Evolutionary conservation across 2,888 invertebrate species (phyloP).

Genomic region (Teleiodes luculella): DNA sequence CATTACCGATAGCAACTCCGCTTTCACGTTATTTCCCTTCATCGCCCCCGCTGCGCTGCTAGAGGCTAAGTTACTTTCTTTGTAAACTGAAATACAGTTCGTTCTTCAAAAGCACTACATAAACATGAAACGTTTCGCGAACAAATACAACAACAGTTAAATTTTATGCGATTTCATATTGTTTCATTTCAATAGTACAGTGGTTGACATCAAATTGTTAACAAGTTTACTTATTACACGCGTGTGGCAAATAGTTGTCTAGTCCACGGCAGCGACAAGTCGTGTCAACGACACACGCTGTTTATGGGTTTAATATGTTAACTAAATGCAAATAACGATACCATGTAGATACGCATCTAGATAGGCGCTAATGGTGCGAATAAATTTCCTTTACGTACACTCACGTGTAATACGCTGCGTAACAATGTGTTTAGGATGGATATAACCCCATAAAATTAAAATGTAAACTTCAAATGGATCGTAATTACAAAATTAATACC

Average conservation of each 20-base stretch:
- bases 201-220: slow-evolving; percentile 16
- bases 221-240: slow-evolving; percentile 28
- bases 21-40: slow-evolving; percentile 3
- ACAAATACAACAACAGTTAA: background rate
- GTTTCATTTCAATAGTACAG: slow-evolving; percentile 5
- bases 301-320: slow-evolving; percentile 65
- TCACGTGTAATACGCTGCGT: slow-evolving; percentile 2
- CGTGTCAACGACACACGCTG: slow-evolving; percentile 49
- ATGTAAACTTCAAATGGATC: background rate
- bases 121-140: slow-evolving; percentile 7
- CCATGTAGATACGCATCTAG: slow-evolving; percentile 38
- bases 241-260: slow-evolving; percentile 25
- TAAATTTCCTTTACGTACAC: slow-evolving; percentile 33
- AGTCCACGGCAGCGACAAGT: slow-evolving; percentile 34
- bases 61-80: slow-evolving; percentile 6
- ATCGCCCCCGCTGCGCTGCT: background rate
- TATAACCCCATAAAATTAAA: slow-evolving; percentile 5
- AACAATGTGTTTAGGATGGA: background rate
- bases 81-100: slow-evolving; percentile 1
- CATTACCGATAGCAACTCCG: slow-evolving; percentile 7
- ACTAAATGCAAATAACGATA: slow-evolving; percentile 62
- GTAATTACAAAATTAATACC: background rate
- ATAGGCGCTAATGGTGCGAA: slow-evolving; percentile 38
- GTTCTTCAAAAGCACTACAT: slow-evolving; percentile 3
- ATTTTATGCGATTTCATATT: background rate